phyloP scores from a whole-genome alignment of 2,888 invertebrate genomes.

The Apamea anceps region DNA sequence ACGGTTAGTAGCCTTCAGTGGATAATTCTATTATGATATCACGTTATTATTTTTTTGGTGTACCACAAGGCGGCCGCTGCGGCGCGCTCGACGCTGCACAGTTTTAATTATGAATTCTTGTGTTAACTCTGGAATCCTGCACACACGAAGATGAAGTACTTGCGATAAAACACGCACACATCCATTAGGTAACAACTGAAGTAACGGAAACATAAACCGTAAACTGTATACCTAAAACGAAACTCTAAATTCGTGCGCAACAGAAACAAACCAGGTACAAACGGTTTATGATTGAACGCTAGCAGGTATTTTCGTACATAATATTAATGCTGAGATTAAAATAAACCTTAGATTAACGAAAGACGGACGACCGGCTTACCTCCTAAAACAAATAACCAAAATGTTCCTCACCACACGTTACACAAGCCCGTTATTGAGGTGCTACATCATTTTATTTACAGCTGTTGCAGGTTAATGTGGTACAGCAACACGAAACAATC shows the following conservation, averaged over 20 bases:
- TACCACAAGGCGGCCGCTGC: slow-evolving; percentile 27
- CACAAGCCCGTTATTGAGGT: slow-evolving; percentile 84
- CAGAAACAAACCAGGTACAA: slow-evolving; percentile 89
- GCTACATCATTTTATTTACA: slow-evolving; percentile 89
- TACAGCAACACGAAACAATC: slow-evolving; percentile 84
- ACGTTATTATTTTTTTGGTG: slow-evolving; percentile 52
- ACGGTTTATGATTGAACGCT: slow-evolving; percentile 88
- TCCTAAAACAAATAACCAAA: slow-evolving; percentile 88
- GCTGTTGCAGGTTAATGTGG: slow-evolving; percentile 85
- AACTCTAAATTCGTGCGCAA: slow-evolving; percentile 80
- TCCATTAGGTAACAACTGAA: slow-evolving; percentile 77
- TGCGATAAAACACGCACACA: slow-evolving; percentile 67
- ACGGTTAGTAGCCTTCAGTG: slow-evolving; percentile 59
- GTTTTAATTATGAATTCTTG: slow-evolving; percentile 51
- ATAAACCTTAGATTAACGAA: slow-evolving; percentile 84
- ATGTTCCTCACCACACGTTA: slow-evolving; percentile 83
- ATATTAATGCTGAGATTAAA: slow-evolving; percentile 88
- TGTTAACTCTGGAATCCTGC: slow-evolving; percentile 48
- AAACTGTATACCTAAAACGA: slow-evolving; percentile 77
- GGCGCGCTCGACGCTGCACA: slow-evolving; percentile 32
- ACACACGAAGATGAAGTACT: slow-evolving; percentile 67
- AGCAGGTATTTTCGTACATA: slow-evolving; percentile 85
- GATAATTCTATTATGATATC: slow-evolving; percentile 65
- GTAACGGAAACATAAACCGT: slow-evolving; percentile 77
- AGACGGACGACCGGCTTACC: slow-evolving; percentile 83